Percentiles rank a stretch among this genome's conserved stretches.
Evolutionary conservation across 1,140 invertebrate species (phyloP).

Genomic region (Catajapyx aquilonaris): DNA sequence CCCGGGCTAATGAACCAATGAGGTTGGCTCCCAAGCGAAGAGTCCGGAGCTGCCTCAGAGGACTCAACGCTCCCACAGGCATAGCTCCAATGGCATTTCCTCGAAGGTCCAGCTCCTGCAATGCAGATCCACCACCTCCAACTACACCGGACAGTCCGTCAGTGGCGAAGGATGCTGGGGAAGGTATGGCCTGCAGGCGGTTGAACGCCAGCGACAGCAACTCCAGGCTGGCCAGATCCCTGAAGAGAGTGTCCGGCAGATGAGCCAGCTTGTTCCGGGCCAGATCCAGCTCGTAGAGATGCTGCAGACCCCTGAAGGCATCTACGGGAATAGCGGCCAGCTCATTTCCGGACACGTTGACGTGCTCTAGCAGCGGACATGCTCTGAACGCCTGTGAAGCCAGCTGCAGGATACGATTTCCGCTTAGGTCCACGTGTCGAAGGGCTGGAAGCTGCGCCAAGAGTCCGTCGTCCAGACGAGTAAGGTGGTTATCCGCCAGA

Average conservation of each 20-base stretch:
- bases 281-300: conserved; percentile 55
- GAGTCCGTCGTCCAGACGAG: conserved; percentile 40
- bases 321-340: conserved; percentile 15
- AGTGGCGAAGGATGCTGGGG: conserved; percentile 35
- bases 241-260: conserved; percentile 26
- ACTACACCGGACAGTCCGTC: conserved; percentile 25
- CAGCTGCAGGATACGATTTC: conserved; percentile 45
- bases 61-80: conserved; percentile 35
- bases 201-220: conserved; percentile 52
- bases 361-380: conserved; percentile 44
- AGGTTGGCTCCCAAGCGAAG: conserved; percentile 50
- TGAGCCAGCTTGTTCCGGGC: conserved; percentile 48
- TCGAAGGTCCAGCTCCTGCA: conserved; percentile 42
- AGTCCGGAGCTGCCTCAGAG: conserved; percentile 41
- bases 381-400: conserved; percentile 48
- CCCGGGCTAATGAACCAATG: conserved; percentile 12
- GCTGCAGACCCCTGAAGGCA: conserved; percentile 45
- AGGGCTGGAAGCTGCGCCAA: conserved; percentile 52
- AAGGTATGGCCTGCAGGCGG: conserved; percentile 39
- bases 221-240: conserved; percentile 51
- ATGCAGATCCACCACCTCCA: conserved; percentile 8
- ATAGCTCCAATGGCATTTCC: conserved; percentile 52
- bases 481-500: conserved; percentile 51
- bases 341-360: conserved; percentile 47
- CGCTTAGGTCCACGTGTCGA: conserved; percentile 50